Base-by-base conservation (phyloP, 2,113 vertebrate genomes). In the Sinocyclocheilus anshuiensis region DNA sequence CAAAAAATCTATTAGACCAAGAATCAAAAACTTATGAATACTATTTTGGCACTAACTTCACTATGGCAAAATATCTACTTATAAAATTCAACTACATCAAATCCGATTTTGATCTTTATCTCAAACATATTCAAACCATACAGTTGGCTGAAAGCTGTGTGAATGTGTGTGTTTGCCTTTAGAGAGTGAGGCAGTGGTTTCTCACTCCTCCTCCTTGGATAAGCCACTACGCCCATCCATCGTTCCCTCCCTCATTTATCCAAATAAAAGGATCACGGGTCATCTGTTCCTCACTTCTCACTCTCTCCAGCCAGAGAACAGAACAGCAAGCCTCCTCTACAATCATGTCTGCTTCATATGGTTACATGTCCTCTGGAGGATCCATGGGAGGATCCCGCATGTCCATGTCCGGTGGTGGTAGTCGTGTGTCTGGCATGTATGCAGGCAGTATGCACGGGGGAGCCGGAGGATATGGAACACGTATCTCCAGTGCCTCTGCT, bases 401-500 rank as follows among this genome's bases (percentile, higher is more conserved):
- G 15, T 86, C 87, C 86, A 72, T 83, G 83, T 72, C 77, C 7
- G 2, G 71, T 55, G 39, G 75, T 10, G 48, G 26, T 20, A 61
- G 84, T 3, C 80, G 75, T 81, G 9, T 77, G 12, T 13, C 29
- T 16, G 9, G 36, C 48, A 81, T 72, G 77, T 65, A 87, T 24
- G 55, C 88, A 5, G 12, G 59, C 12, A 92, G 89, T 42, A 12
- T 94, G 84, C 59, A 90, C 0, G 90, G 89, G 0, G 88, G 91
- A 16, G 55, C 83, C 0, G 90, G 87, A 20, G 61, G 86, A 22
- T 10, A 18, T 3, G 84, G 55, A 0, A 33, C 79, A 0, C 89
- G 85, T 0, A 89, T 94, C 85, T 94, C 94, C 59, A 39, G 84
- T 0, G 36, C 45, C 33, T 7, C 84, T n/a, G 75, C 84, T n/a